Conservation (phyloP, 2,113 vertebrate genomes). For the Epinephelus fuscoguttatus region DNA sequence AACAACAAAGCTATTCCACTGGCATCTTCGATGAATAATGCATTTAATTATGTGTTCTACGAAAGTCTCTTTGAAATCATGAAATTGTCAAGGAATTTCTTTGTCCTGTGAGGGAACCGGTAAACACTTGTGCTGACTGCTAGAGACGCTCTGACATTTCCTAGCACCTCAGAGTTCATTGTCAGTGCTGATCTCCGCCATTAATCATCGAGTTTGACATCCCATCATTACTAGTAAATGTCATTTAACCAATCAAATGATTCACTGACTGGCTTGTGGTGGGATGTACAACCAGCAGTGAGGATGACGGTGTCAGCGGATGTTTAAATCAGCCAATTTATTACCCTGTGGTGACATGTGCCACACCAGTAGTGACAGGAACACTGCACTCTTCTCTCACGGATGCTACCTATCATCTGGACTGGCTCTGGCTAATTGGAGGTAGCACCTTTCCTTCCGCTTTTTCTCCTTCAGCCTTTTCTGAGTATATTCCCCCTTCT, state of each 20-base stretch:
- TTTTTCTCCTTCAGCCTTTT: not conserved
- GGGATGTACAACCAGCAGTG: not conserved
- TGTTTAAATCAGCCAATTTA: slow-evolving; percentile 14
- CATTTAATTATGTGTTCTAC: slow-evolving; percentile 18
- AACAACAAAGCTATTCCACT: slow-evolving; percentile 53
- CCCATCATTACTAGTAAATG: slow-evolving; percentile 9
- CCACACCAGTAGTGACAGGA: slow-evolving; percentile 25
- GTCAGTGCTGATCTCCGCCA: not conserved
- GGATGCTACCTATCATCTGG: slow-evolving; percentile 17
- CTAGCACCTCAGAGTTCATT: not conserved
- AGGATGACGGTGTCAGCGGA: slow-evolving; percentile 20
- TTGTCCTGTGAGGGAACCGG: slow-evolving; percentile 11
- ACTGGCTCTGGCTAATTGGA: slow-evolving; percentile 35
- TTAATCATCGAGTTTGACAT: slow-evolving; percentile 16
- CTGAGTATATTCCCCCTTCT: slow-evolving; percentile 12
- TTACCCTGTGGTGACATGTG: slow-evolving; percentile 38
- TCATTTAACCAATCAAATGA: slow-evolving; percentile 24
- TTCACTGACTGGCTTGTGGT: slow-evolving; percentile 19
- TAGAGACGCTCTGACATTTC: not conserved
- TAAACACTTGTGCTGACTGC: not conserved
- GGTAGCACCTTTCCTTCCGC: not conserved
- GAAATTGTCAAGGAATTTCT: slow-evolving; percentile 20
- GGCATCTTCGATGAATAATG: slow-evolving; percentile 46
- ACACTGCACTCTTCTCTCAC: slow-evolving; percentile 26
- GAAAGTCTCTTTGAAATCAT: slow-evolving; percentile 40